These are phyloP conservation scores for Cremastinae sp. DNA, from an alignment of 2,888 invertebrate genomes.

Conservation along the genomic window DNA sequence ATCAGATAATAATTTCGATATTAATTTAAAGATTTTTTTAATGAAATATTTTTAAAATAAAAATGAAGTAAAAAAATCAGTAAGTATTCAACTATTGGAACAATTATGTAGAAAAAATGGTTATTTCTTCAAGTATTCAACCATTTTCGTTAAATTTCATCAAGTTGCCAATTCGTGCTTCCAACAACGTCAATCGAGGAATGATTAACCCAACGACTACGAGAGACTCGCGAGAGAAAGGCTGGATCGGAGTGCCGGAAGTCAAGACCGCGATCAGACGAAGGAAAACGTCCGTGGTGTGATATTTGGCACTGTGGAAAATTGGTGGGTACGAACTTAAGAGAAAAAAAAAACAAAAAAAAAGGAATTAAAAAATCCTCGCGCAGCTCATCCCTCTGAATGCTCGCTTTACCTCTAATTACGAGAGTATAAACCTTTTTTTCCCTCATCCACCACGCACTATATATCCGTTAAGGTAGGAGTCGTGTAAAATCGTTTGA, in stretches of 20 bases:
- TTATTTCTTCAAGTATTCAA: background rate
- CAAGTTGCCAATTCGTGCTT: background rate
- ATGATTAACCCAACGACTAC: conserved; percentile 2
- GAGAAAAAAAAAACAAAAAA: conserved; percentile 60
- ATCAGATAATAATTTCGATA: too few species aligned
- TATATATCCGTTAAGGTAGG: too few species aligned
- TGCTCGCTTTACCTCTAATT: conserved; percentile 12
- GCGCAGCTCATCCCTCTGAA: conserved; percentile 33
- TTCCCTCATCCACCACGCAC: conserved; percentile 13
- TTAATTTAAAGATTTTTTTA: too few species aligned
- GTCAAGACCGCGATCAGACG: conserved; percentile 22
- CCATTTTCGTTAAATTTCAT: background rate
- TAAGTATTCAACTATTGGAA: too few species aligned
- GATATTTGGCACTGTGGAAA: conserved; percentile 80
- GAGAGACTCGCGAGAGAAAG: background rate
- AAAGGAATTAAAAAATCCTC: conserved; percentile 23
- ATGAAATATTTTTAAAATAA: background rate
- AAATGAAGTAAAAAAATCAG: too few species aligned
- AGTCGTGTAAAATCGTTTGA: too few species aligned
- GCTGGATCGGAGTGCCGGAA: background rate
- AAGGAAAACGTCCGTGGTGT: conserved; percentile 49
- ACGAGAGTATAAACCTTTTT: conserved; percentile 5
- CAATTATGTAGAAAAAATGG: too few species aligned
- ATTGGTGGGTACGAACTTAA: conserved; percentile 54
- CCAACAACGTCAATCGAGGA: conserved; percentile 1